Conservation (phyloP, 2,113 vertebrate genomes). For the Pollimyrus isidori region DNA sequence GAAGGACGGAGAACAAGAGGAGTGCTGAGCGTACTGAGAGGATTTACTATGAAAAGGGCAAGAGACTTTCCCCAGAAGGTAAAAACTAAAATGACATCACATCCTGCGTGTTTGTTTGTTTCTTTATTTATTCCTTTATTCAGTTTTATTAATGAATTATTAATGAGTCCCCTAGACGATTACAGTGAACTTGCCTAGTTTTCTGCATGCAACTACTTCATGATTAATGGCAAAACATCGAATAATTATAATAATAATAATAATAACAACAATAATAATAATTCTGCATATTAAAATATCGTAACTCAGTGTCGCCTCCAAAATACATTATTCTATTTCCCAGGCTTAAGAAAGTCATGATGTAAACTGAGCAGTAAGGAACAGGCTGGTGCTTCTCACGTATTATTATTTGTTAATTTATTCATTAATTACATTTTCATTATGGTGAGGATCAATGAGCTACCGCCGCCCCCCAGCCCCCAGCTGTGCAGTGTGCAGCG, state of each 20-base stretch:
- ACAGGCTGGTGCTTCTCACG: neutral
- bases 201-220: neutral
- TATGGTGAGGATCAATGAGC: slow-evolving; percentile 22
- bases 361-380: no score
- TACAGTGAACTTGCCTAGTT: neutral
- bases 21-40: slow-evolving; percentile 13
- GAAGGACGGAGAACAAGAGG: slow-evolving; percentile 43
- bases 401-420: neutral
- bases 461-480: slow-evolving; percentile 16
- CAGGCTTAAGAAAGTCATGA: neutral
- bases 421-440: slow-evolving; percentile 34
- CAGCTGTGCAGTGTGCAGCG: neutral
- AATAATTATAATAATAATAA: neutral
- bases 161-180: neutral
- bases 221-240: neutral
- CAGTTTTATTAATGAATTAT: neutral
- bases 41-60: slow-evolving; percentile 29
- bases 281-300: neutral
- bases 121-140: neutral
- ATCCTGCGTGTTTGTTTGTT: neutral
- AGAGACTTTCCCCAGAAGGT: slow-evolving; percentile 27
- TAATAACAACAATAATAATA: neutral
- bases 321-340: neutral
- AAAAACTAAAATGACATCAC: slow-evolving; percentile 3
- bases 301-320: neutral